A percentile compares a stretch with the other conserved stretches of the same genome.
Conservation (phyloP, 1,140 invertebrate species). For the Drosophila insularis region DNA sequence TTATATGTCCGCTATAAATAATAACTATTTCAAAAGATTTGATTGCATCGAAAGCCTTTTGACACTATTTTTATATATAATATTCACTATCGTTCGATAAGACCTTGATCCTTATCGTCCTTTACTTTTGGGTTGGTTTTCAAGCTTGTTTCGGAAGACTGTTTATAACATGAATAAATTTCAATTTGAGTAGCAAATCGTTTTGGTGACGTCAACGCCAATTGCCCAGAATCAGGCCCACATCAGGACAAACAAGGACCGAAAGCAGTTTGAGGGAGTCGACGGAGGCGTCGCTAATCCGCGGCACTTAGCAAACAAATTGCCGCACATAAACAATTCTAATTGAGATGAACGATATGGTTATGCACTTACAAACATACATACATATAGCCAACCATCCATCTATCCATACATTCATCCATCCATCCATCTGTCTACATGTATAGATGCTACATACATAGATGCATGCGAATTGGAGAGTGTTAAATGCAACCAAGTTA, state of each 20-base stretch:
- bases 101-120: background rate
- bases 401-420: background rate
- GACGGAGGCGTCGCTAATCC: slow-evolving; percentile 57
- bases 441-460: slow-evolving; percentile 19
- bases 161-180: slow-evolving; percentile 54
- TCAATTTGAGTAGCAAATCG: slow-evolving; percentile 52
- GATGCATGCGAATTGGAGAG: slow-evolving; percentile 29
- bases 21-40: background rate
- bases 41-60: background rate
- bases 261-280: slow-evolving; percentile 30
- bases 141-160: slow-evolving; percentile 1
- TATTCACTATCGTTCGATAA: background rate
- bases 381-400: background rate
- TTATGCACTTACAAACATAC: slow-evolving; percentile 33
- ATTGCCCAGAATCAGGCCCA: slow-evolving; percentile 22
- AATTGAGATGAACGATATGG: slow-evolving; percentile 76
- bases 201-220: slow-evolving; percentile 50
- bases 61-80: background rate
- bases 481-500: slow-evolving; percentile 65
- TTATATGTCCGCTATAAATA: no score
- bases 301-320: slow-evolving; percentile 74
- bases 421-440: background rate
- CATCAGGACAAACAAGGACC: background rate
- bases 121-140: background rate
- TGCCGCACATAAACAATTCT: slow-evolving; percentile 75